These are phyloP conservation scores for Penaeus indicus DNA, from an alignment of 1,140 invertebrate genomes.

Conservation along the genomic window DNA sequence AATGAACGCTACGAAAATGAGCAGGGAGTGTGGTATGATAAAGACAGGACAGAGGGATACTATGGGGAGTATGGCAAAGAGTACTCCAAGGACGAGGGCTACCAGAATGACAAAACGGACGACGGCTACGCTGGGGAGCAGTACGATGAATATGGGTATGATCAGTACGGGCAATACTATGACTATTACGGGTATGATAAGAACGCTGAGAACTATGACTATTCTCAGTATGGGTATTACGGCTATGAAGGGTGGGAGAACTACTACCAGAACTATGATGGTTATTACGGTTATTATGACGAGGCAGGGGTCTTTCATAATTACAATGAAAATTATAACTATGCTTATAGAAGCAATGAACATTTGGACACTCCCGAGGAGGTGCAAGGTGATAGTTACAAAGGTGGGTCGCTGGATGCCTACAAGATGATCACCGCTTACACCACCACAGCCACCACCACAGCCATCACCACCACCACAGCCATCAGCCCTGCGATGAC, in stretches of 20 bases:
- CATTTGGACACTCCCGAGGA: conserved; percentile 70
- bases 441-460: conserved; percentile 55
- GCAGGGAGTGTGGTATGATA: conserved; percentile 53
- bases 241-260: conserved; percentile 66
- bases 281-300: conserved; percentile 71
- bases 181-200: conserved; percentile 64
- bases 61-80: conserved; percentile 54
- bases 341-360: conserved; percentile 78
- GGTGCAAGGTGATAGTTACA: conserved; percentile 44
- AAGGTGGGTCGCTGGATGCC: not conserved
- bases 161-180: conserved; percentile 62
- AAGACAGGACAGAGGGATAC: conserved; percentile 50
- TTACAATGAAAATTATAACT: conserved; percentile 79
- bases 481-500: conserved; percentile 57
- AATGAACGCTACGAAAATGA: conserved; percentile 57
- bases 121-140: conserved; percentile 58
- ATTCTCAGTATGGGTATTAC: conserved; percentile 63
- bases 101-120: conserved; percentile 62
- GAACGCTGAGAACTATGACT: conserved; percentile 57
- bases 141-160: conserved; percentile 53
- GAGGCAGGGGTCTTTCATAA: conserved; percentile 72
- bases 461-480: conserved; percentile 61
- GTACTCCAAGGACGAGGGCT: conserved; percentile 51
- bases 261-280: conserved; percentile 68
- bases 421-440: conserved; percentile 50